A percentile compares a stretch with the other conserved stretches of the same genome.
Conservation (phyloP, 1,140 invertebrate genomes). For the Sarcophaga peregrina region DNA sequence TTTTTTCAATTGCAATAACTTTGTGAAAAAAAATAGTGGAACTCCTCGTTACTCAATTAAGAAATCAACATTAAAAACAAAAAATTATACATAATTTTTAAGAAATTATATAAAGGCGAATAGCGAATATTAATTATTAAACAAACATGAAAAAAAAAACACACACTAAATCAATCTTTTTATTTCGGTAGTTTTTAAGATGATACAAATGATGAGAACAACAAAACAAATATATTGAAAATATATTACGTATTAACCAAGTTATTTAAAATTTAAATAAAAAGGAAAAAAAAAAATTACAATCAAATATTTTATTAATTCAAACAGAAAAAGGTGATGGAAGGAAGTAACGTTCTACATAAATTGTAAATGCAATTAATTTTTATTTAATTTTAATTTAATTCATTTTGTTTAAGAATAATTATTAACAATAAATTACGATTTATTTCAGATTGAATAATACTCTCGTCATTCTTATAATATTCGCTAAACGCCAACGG, state of each 20-base stretch:
- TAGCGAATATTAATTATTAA: slow-evolving; percentile 21
- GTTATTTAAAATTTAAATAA: slow-evolving; percentile 42
- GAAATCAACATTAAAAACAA: not conserved
- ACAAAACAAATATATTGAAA: slow-evolving; percentile 33
- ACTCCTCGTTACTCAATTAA: slow-evolving; percentile 5
- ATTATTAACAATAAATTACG: too few relatives aligned
- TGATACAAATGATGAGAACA: slow-evolving; percentile 16
- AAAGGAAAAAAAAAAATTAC: slow-evolving; percentile 28
- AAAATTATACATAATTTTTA: slow-evolving; percentile 37
- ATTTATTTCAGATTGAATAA: too few relatives aligned
- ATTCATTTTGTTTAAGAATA: too few relatives aligned
- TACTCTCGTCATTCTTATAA: too few relatives aligned
- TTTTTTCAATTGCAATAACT: not conserved
- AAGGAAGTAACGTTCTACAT: too few relatives aligned
- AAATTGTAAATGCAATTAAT: too few relatives aligned
- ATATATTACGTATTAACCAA: slow-evolving; percentile 42
- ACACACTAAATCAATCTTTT: slow-evolving; percentile 37
- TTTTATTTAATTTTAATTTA: too few relatives aligned
- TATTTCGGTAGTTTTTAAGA: slow-evolving; percentile 31
- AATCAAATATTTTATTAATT: slow-evolving; percentile 8
- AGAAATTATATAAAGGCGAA: slow-evolving; percentile 8
- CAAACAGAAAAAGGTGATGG: too few relatives aligned
- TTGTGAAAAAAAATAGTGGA: slow-evolving; percentile 18
- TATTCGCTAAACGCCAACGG: too few relatives aligned
- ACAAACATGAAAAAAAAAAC: slow-evolving; percentile 20